Conservation (phyloP, 2,888 invertebrate species). For the Bruchidius siliquastri region DNA sequence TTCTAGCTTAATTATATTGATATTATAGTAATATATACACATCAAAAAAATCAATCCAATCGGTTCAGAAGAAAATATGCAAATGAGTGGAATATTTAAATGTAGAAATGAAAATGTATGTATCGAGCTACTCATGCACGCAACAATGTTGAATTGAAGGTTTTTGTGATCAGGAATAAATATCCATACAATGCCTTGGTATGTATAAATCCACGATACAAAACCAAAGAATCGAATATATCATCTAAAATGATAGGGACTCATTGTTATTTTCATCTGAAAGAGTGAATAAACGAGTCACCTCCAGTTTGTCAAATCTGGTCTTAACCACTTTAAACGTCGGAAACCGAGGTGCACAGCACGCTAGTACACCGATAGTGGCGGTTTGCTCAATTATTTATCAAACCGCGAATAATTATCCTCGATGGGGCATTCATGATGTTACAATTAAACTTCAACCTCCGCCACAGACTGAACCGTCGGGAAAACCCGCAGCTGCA, state of each 20-base stretch:
- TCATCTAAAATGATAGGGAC: no score
- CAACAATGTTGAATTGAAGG: background rate
- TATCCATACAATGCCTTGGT: background rate
- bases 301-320: no score
- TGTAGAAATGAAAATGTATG: background rate
- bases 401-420: background rate
- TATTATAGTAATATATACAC: no score
- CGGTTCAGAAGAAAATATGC: background rate
- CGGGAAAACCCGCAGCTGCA: background rate
- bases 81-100: background rate
- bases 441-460: constrained; percentile 2
- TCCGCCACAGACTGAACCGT: background rate
- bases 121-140: background rate
- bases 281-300: no score
- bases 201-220: background rate
- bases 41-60: no score
- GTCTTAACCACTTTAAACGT: background rate
- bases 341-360: background rate
- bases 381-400: background rate
- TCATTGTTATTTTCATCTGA: no score
- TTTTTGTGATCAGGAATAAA: background rate
- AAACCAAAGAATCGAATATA: no score
- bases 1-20: no score
- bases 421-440: constrained; percentile 1
- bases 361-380: background rate